Percentiles rank a stretch among this genome's conserved stretches.
Evolutionary conservation across 2,797 vertebrate species (phyloP).

Genomic region (Columba guinea): DNA sequence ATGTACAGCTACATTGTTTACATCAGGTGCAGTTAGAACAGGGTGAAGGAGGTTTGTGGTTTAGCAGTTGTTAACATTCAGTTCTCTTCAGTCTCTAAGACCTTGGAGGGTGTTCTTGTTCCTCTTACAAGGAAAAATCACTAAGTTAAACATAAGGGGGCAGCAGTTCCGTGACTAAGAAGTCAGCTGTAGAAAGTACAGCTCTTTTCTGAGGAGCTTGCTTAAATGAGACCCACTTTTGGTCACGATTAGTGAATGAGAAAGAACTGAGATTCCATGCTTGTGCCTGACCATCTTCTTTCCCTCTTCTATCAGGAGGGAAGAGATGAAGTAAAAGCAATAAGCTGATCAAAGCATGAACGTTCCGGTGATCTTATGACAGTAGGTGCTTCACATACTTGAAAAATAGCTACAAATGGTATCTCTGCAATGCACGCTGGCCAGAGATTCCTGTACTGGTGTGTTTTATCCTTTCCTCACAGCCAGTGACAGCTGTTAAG

Average conservation of each 20-base stretch:
- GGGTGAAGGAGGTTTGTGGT: not conserved
- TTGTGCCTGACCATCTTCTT: slow-evolving; percentile 20
- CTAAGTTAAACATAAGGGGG: not conserved
- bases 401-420: slow-evolving; percentile 56
- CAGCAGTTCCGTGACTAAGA: not conserved
- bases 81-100: not conserved
- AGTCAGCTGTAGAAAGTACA: not conserved
- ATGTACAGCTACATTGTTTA: not conserved
- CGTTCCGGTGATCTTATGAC: slow-evolving; percentile 60
- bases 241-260: not conserved
- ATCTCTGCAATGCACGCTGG: slow-evolving; percentile 12
- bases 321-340: slow-evolving; percentile 58
- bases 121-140: not conserved
- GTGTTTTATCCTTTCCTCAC: not conserved
- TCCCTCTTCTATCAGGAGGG: not conserved
- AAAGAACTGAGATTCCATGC: slow-evolving; percentile 2
- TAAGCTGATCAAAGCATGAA: slow-evolving; percentile 29
- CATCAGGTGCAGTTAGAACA: not conserved
- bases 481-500: not conserved
- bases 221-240: not conserved
- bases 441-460: too few species aligned
- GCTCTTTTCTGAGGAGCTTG: not conserved
- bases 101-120: not conserved
- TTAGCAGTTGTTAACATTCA: not conserved
- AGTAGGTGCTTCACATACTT: slow-evolving; percentile 75